Evolutionary conservation across 2,113 vertebrate genomes (phyloP), one percentile per base, ranked within the genome.

Genomic region (Oceanodroma tethys): DNA sequence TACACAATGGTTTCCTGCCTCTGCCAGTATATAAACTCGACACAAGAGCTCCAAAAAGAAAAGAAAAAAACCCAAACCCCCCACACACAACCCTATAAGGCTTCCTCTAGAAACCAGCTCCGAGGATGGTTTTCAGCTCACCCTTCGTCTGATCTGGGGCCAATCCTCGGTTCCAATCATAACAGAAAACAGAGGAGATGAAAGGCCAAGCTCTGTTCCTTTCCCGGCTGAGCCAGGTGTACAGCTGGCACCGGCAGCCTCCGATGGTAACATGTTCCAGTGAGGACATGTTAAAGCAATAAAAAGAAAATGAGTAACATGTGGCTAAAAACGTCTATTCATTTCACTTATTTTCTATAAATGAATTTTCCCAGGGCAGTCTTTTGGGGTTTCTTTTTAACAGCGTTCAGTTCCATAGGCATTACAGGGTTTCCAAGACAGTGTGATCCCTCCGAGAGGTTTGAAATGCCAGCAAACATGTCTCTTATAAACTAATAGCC

Each of bases 351-450:
- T 98, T 95, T 92, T 94, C 98, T 97, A 97, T 97, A 98, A 99
- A 98, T 97, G 98, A 98, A 96, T 98, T 98, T 97, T 99, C 98
- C 98, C 98, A 94, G 96, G 93, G 96, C 89, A 32, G 81, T 42
- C 86, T 95, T 91, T 76, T 29, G 96, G 93, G 97, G 92, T 94
- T 97, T 59, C 89, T 96, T 73, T 88, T 50, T 32, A 95, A 96
- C 98, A 72, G 98, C 95, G 72, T 92, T 97, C 89, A 62, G 95
- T 88, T 97, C 98, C 98, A 82, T 52, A 97, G 98, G 98, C 98
- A 96, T 95, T 95, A 96, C 97, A 81, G 97, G 81, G 96, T 94
- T 92, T 94, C 96, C 88, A 83, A 92, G 93, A 47, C 91, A 78
- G 43, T 8, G 26, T 2, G 23, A 60, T 70, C 53, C 68, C 93